Base-by-base conservation (phyloP, 2,113 vertebrate genomes). In the Microcebus jonahi region DNA sequence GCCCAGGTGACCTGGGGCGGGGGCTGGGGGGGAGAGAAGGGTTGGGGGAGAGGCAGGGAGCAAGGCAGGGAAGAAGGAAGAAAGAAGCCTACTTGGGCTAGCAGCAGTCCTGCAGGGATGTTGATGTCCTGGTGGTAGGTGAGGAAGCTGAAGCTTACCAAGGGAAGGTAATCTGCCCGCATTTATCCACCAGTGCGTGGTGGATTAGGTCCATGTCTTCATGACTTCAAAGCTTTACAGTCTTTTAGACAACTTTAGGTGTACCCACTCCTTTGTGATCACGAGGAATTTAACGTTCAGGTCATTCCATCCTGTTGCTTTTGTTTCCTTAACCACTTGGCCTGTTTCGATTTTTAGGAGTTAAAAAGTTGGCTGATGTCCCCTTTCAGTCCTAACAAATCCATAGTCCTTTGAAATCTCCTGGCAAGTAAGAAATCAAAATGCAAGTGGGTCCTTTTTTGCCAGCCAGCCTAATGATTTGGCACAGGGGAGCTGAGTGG, bases 281-380 rank as follows among this genome's bases (percentile, higher is more conserved):
- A 1, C 45, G 48, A 59, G 73, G 27, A 81, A 63, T 65, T 87
- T 89, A 63, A 45, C 31, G 50, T 29, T 89, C 55, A 83, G 80
- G 15, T 25, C 8, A 18, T 80, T 76, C 29, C n/a, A 39, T 68
- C 57, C 14, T 42, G 10, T 75, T 79, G 21, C 25, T 76, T 95
- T 89, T 79, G 18, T 83, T 90, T 73, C 48, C 48, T 65, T n/a
- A 53, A 50, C 10, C 5, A 1, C 14, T 81, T 86, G 48, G 61
- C 31, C 75, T 39, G 15, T 57, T 91, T 18, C 55, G 53, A 87
- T 87, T 90, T 95, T 84, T 27, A 82, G 76, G 50, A 80, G 68
- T 97, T 97, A 91, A 88, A 96, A 96, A 67, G 27, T 79, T 92
- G 79, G 39, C 82, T 4, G 13, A 25, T 87, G 45, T 3, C 31